A percentile compares a stretch with the other conserved stretches of the same genome.
These are phyloP conservation scores for Metaphire vulgaris DNA, from an alignment of 1,140 invertebrate genomes.

Conservation along the genomic window DNA sequence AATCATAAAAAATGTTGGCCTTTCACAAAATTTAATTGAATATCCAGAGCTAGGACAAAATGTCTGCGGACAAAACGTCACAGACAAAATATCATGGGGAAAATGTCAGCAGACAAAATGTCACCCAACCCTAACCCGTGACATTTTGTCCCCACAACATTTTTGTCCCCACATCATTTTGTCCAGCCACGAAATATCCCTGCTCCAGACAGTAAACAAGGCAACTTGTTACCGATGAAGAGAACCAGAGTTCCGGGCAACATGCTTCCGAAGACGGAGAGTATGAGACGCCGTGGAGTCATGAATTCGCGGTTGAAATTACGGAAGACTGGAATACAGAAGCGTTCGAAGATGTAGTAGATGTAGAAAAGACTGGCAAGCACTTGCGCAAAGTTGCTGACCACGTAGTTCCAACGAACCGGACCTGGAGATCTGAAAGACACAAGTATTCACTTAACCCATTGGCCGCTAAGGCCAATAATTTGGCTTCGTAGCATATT, in stretches of 20 bases:
- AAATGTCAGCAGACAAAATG: not conserved
- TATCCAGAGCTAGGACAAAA: not conserved
- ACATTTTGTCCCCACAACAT: not conserved
- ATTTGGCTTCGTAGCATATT: not conserved
- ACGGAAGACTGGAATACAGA: constrained; percentile 64
- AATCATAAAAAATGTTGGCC: no score
- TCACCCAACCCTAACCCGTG: not conserved
- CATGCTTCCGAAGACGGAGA: constrained; percentile 65
- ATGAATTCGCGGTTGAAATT: constrained; percentile 64
- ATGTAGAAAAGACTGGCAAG: constrained; percentile 68
- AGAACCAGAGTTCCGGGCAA: constrained; percentile 68
- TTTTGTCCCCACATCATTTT: no score
- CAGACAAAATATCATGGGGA: not conserved
- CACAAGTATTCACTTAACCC: not conserved
- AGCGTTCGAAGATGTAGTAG: constrained; percentile 69
- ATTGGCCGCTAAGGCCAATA: not conserved
- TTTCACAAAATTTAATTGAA: no score
- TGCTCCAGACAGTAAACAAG: not conserved
- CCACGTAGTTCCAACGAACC: constrained; percentile 68
- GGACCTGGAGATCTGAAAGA: constrained; percentile 36
- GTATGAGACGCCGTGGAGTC: constrained; percentile 57
- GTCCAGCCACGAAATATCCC: no score
- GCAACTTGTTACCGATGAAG: constrained; percentile 55
- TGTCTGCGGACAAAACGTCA: not conserved
- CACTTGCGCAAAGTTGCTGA: constrained; percentile 66